Conservation (phyloP, 2,888 invertebrate genomes). For the Drosophila anomalipes region DNA sequence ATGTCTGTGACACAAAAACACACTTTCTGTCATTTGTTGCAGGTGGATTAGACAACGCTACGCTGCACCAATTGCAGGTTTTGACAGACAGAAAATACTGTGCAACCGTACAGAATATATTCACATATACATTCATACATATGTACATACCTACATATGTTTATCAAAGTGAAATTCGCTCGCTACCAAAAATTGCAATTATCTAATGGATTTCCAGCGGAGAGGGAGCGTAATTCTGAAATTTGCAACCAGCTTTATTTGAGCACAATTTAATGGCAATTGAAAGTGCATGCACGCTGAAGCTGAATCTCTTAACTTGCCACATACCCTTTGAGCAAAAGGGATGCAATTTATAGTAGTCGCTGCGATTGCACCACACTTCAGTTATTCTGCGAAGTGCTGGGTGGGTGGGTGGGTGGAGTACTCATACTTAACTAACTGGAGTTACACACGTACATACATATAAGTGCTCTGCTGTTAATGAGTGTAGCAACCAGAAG, state of each 20-base stretch:
- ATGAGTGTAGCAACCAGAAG: constrained; percentile 36
- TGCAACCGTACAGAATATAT: constrained; percentile 69
- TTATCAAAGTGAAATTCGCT: constrained; percentile 59
- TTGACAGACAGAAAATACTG: constrained; percentile 65
- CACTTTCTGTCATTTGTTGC: constrained; percentile 63
- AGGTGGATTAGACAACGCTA: constrained; percentile 48
- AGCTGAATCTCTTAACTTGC: not conserved
- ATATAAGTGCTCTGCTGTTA: constrained; percentile 40
- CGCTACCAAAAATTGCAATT: constrained; percentile 65
- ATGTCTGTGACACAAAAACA: constrained; percentile 68
- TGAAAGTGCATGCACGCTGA: constrained; percentile 48
- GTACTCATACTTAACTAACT: constrained; percentile 29
- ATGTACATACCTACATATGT: not conserved
- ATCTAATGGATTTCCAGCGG: constrained; percentile 67
- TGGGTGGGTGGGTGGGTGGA: not conserved
- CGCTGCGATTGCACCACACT: constrained; percentile 9
- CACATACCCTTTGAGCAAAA: constrained; percentile 5
- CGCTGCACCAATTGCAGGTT: constrained; percentile 33
- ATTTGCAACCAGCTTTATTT: constrained; percentile 1
- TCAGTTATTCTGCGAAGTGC: constrained; percentile 24
- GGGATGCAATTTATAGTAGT: constrained; percentile 3
- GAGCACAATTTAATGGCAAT: constrained; percentile 41
- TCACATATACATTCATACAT: not conserved
- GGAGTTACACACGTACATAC: not conserved
- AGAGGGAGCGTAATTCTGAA: not conserved